Percentiles rank a stretch among this genome's conserved stretches.
Conservation (phyloP, 2,113 vertebrate genomes). For the Osmerus mordax region DNA sequence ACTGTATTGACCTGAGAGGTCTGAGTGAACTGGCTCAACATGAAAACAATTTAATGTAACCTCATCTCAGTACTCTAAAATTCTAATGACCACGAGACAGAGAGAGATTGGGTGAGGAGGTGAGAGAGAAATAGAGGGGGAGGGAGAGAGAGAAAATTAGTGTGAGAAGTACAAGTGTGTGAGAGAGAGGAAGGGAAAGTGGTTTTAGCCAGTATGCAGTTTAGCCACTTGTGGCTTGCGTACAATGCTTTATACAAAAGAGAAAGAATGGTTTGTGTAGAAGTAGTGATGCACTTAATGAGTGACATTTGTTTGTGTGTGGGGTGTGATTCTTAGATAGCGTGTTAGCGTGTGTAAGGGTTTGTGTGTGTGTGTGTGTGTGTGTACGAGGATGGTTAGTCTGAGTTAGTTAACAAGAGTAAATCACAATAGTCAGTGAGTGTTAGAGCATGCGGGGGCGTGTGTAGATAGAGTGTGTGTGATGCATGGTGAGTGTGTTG, state of each 20-base stretch:
- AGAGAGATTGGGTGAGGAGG: too few species aligned
- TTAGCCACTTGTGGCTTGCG: too few species aligned
- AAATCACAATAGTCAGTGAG: too few species aligned
- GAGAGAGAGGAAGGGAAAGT: background rate
- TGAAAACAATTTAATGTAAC: too few species aligned
- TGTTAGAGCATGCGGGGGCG: conserved; percentile 6
- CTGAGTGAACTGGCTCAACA: too few species aligned
- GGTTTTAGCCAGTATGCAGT: background rate
- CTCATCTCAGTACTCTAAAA: too few species aligned
- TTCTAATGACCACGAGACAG: too few species aligned
- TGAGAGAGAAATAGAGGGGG: too few species aligned
- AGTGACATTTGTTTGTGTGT: background rate
- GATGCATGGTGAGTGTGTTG: background rate
- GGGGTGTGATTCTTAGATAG: conserved; percentile 1
- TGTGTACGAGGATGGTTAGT: background rate
- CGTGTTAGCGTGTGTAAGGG: conserved; percentile 16
- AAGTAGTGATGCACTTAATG: background rate
- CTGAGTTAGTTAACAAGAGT: too few species aligned
- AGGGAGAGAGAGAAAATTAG: background rate
- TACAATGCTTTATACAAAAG: too few species aligned
- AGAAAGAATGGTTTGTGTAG: background rate
- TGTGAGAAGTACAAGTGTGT: background rate
- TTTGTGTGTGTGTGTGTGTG: conserved; percentile 23
- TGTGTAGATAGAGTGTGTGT: conserved; percentile 21
- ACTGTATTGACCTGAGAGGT: too few species aligned